Conservation (phyloP, 2,113 vertebrate species). For the Apteryx mantelli region DNA sequence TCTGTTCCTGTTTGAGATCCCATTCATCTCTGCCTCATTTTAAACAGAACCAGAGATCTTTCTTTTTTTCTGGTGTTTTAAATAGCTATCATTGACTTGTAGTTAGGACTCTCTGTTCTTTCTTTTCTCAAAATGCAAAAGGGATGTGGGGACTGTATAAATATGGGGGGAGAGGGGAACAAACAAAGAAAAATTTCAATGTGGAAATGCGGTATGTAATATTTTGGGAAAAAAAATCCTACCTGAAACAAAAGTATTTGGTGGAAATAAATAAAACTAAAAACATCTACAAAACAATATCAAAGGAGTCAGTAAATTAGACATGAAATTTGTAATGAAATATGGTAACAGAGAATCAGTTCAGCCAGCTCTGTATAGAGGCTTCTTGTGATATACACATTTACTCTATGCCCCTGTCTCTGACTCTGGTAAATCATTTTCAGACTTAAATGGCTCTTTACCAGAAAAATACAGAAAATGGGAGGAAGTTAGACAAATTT, state of each 20-base stretch:
- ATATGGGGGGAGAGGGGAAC: not conserved
- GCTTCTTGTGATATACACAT: not conserved
- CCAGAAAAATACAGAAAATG: not conserved
- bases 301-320: not conserved
- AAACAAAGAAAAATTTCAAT: not conserved
- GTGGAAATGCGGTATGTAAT: not conserved
- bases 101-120: not conserved
- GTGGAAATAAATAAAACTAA: accelerated
- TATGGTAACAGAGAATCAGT: not conserved
- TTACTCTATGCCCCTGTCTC: not conserved
- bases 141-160: not conserved
- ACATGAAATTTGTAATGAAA: not conserved
- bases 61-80: not conserved
- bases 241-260: not conserved
- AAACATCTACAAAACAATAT: not conserved
- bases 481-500: not conserved
- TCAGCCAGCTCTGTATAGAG: not conserved
- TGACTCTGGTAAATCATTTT: not conserved
- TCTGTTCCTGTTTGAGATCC: not conserved
- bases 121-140: not conserved
- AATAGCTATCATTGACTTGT: not conserved
- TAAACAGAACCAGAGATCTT: not conserved
- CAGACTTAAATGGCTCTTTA: not conserved
- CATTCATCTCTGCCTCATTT: not conserved
- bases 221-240: not conserved